Evolutionary conservation across 2,113 vertebrate genomes (phyloP).

Genomic region (Oncorhynchus gorbuscha): DNA sequence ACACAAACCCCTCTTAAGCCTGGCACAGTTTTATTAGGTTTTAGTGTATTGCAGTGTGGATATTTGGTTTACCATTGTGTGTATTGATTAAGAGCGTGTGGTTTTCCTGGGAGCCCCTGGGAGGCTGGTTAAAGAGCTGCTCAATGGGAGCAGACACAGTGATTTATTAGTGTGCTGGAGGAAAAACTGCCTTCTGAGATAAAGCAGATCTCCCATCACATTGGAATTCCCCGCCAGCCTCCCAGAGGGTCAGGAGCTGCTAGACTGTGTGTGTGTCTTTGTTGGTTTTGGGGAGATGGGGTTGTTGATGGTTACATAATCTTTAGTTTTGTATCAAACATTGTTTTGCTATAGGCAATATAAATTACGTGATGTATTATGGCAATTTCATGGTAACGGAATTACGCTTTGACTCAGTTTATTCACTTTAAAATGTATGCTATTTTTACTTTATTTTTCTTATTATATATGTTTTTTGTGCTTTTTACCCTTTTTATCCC

Average conservation of each 20-base stretch:
- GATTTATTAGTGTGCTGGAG: constrained; percentile 55
- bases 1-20: constrained; percentile 39
- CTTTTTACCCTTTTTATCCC: no score
- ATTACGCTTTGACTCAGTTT: no score
- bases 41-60: constrained; percentile 36
- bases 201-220: constrained; percentile 50
- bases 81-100: constrained; percentile 44
- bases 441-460: no score
- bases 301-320: no score
- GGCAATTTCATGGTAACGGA: no score
- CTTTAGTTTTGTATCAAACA: no score
- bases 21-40: background rate
- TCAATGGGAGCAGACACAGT: constrained; percentile 38
- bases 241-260: background rate
- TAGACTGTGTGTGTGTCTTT: background rate
- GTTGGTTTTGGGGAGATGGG: background rate
- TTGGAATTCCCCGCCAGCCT: constrained; percentile 39
- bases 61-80: constrained; percentile 32
- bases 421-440: no score
- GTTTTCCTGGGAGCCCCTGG: constrained; percentile 62
- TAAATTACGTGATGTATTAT: no score
- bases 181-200: constrained; percentile 53
- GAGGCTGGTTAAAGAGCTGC: constrained; percentile 41
- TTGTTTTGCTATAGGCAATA: no score
- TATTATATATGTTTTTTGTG: no score